Conservation (phyloP, 2,888 invertebrate species). For the Bombylius discolor region DNA sequence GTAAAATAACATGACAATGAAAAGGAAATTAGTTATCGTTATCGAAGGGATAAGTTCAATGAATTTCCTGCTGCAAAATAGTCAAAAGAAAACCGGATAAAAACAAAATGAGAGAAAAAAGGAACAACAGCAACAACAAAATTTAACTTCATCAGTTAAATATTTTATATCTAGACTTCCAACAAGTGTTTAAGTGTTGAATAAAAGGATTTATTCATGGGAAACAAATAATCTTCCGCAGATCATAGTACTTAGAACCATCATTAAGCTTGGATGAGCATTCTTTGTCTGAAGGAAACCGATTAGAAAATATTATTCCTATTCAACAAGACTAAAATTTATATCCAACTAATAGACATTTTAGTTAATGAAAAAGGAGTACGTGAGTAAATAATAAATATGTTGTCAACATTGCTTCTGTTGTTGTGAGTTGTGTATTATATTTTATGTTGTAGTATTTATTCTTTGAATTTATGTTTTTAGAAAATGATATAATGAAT, state of each 20-base stretch:
- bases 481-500: too few species aligned
- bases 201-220: slow-evolving; percentile 7
- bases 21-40: slow-evolving; percentile 8
- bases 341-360: too few species aligned
- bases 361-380: too few species aligned
- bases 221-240: slow-evolving; percentile 9
- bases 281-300: slow-evolving; percentile 5
- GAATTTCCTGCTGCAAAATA: slow-evolving; percentile 3
- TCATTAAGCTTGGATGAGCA: slow-evolving; percentile 1
- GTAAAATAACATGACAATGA: slow-evolving; percentile 1
- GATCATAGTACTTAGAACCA: slow-evolving; percentile 5
- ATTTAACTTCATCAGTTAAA: not conserved
- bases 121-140: not conserved
- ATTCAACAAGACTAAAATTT: not conserved
- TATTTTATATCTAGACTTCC: not conserved
- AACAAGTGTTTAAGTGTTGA: slow-evolving; percentile 1
- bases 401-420: too few species aligned
- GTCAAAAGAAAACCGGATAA: not conserved
- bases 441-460: too few species aligned
- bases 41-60: slow-evolving; percentile 6
- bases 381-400: too few species aligned
- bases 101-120: not conserved
- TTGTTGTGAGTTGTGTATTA: too few species aligned
- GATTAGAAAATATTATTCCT: slow-evolving; percentile 6
- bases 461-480: too few species aligned